Base-by-base conservation (phyloP, 53 echinoderm and acorn worm genomes). In the Mesocentrotus franciscanus region DNA sequence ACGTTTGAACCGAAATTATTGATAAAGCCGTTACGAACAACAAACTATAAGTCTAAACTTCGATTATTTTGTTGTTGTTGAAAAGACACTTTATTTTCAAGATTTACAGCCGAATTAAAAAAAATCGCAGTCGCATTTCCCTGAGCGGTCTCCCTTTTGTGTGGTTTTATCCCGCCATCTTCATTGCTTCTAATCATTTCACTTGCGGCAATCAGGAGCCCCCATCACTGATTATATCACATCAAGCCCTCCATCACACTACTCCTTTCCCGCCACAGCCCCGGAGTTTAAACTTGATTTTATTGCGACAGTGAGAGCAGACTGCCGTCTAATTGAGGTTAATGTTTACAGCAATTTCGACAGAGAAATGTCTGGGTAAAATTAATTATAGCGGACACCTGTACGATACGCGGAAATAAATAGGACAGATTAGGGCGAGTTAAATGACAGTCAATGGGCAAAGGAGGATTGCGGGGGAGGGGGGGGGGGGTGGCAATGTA, bases 331-430 rank as follows among this genome's bases (percentile, higher is more conserved):
- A 87, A 87, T 87, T 87, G 92, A 72, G 79, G 94, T 81, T 93
- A 93, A 93, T 81, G 94, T 93, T 93, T 93, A 93, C 83, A 93
- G 60, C 58, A 93, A 93, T 93, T 93, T 93, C 94, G 78, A 58
- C 92, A 56, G 91, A 91, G 74, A 68, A 93, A 93, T 66, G 83
- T 62, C 94, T 66, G 56, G 78, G 83, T 81, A 60, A 93, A 93
- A 93, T 93, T 93, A 93, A 93, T 93, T 93, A 93, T 15, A 8
- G 79, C 8, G 20, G 94, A 60, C 94, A 93, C 94, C 94, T 93
- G 94, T 93, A 93, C 81, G 20, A 78, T 60, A 81, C 94, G 94
- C 60, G 35, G 94, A 81, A 93, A 61, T 93, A 93, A 93, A 81
- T 93, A 34, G 94, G 61, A 58, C 94, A 81, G 94, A 93, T 93